phyloP scores from a whole-genome alignment of 2,113 vertebrate species.

The human (Homo sapiens) region DNA sequence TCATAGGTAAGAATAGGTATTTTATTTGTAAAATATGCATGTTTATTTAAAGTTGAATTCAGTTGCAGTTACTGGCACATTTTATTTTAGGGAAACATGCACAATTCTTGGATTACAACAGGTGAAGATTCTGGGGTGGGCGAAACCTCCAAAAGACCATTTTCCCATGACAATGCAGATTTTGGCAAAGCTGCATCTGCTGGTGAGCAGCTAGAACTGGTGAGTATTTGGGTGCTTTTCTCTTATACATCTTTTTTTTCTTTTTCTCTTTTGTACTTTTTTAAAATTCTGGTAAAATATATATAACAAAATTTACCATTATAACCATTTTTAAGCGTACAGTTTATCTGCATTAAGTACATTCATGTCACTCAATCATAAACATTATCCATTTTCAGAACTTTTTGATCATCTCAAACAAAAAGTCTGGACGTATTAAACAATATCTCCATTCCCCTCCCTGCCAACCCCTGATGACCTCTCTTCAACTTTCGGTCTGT shows the following conservation, averaged over 20 bases:
- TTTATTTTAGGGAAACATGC: conserved; percentile 80
- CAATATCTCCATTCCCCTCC: background rate
- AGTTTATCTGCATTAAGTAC: background rate
- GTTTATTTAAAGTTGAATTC: background rate
- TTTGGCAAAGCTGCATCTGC: background rate
- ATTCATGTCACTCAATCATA: background rate
- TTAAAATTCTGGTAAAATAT: background rate
- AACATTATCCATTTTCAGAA: background rate
- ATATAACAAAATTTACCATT: background rate
- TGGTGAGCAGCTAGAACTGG: conserved; percentile 86
- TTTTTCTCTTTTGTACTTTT: background rate
- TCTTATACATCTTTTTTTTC: background rate
- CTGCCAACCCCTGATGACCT: background rate
- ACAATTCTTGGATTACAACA: conserved; percentile 65
- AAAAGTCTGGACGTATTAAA: background rate
- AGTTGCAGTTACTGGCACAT: background rate
- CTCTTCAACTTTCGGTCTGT: background rate
- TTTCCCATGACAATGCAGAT: conserved; percentile 18
- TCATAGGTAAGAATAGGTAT: background rate
- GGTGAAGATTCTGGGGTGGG: conserved; percentile 36
- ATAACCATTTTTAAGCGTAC: background rate
- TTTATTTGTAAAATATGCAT: background rate
- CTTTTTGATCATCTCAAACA: background rate
- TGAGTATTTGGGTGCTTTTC: conserved; percentile 76
- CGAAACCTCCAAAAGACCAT: conserved; percentile 46